Base-by-base conservation (phyloP, 2,113 vertebrate genomes). In the Geothlypis trichas region DNA sequence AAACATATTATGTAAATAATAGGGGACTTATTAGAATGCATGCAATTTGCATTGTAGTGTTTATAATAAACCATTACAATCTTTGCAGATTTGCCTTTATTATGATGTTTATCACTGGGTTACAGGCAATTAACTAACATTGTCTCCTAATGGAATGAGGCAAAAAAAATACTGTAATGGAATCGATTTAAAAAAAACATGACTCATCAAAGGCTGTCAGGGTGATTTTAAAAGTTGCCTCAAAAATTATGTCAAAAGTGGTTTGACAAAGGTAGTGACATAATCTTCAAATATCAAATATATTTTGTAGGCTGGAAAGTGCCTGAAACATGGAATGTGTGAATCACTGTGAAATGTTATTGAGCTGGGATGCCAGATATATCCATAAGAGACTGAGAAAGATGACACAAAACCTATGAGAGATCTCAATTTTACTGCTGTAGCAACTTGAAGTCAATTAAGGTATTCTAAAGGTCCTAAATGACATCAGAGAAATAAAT, bases 321-420 rank as follows among this genome's bases (percentile, higher is more conserved):
- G 10, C 31, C 4, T 71, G 55, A 85, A 82, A 71, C 3, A 42
- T 3, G 26, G 12, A 88, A 74, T 33, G 3, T 27, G 26, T 52
- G 35, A 27, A 85, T 88, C 10, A 54, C 2, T 33, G 22, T 44
- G n/a, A 62, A 75, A 37, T 30, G 21, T 19, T 35, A 72, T 49
- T 44, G 7, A 49, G 9, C 41, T 47, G 28, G 10, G 20, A 73
- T 68, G 51, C 3, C 1, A 0, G 12, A 55, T 2, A 4, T 11
- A 30, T 23, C 22, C n/a, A 7, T 46, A 57, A 15, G 4, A 3
- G 10, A 49, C 8, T 49, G 30, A 71, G 30, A 72, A 76, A 47
- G 6, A 33, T 22, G 15, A 44, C 24, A 57, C 30, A 90, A 87
- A 75, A 80, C 11, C 15, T 72, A 9, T 21, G 5, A 15, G 41